Conservation (phyloP, 2,888 invertebrate species). For the Ceraclea dissimilis region DNA sequence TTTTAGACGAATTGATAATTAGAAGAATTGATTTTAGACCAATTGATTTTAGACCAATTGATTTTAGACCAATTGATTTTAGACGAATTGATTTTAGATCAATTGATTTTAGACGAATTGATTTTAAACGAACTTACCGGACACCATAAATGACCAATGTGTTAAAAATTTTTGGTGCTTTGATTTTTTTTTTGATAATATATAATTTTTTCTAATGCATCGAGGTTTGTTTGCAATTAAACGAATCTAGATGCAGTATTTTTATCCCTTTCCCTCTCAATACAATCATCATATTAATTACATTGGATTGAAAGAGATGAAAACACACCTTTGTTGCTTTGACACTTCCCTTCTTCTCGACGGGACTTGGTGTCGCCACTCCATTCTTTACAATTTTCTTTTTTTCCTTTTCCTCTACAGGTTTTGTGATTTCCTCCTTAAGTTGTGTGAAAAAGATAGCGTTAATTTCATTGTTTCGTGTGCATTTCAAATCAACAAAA, state of each 20-base stretch:
- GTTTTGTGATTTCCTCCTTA: slow-evolving; percentile 7
- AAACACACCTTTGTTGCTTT: slow-evolving; percentile 11
- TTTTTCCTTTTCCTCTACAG: slow-evolving; percentile 6
- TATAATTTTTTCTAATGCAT: background rate
- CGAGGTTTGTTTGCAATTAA: no score
- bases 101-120: no score
- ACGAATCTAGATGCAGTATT: no score
- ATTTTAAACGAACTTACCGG: no score
- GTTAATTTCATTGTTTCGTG: background rate
- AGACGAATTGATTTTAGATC: no score
- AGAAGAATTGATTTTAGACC: no score
- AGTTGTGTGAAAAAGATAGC: background rate
- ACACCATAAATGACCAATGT: no score
- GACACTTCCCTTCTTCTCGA: slow-evolving; percentile 21
- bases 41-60: no score
- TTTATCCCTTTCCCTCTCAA: no score
- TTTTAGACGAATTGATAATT: no score
- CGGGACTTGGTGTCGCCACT: slow-evolving; percentile 10
- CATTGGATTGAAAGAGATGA: background rate
- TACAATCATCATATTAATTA: background rate
- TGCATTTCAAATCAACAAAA: background rate
- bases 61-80: no score
- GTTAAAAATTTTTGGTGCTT: no score
- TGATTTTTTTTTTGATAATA: background rate
- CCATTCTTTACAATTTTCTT: slow-evolving; percentile 9